Evolutionary conservation across 2,113 vertebrate genomes (phyloP).

Genomic region (Pseudonaja textilis): DNA sequence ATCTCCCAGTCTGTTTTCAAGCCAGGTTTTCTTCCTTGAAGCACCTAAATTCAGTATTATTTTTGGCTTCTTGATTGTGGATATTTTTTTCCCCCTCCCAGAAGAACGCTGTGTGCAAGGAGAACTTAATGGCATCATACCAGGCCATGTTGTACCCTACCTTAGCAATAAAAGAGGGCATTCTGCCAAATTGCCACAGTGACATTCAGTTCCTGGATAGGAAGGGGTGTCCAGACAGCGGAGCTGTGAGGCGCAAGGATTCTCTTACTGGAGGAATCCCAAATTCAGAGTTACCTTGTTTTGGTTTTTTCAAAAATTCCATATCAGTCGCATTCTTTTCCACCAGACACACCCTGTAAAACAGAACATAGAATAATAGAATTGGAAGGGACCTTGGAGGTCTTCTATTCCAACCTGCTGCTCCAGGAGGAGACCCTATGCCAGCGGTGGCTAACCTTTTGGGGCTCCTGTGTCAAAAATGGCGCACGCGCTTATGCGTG

Average conservation of each 20-base stretch:
- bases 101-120: background rate
- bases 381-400: too few relatives aligned
- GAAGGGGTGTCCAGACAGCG: background rate
- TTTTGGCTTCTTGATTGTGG: background rate
- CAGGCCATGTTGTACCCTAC: background rate
- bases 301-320: too few relatives aligned
- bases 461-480: too few relatives aligned
- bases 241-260: background rate
- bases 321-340: background rate
- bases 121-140: background rate
- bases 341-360: background rate
- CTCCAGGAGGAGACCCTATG: too few relatives aligned
- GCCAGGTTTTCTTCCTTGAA: background rate
- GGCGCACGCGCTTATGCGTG: too few relatives aligned
- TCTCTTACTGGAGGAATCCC: background rate
- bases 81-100: background rate
- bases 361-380: too few relatives aligned
- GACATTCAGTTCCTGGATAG: background rate
- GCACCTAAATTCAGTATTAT: background rate
- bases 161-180: background rate
- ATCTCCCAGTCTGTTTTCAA: background rate
- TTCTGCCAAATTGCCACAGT: background rate
- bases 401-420: too few relatives aligned
- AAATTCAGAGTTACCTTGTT: background rate
- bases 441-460: too few relatives aligned